A percentile compares a stretch with the other conserved stretches of the same genome.
These are phyloP conservation scores for Danaus chrysippus DNA, from an alignment of 2,888 invertebrate genomes.

Conservation along the genomic window DNA sequence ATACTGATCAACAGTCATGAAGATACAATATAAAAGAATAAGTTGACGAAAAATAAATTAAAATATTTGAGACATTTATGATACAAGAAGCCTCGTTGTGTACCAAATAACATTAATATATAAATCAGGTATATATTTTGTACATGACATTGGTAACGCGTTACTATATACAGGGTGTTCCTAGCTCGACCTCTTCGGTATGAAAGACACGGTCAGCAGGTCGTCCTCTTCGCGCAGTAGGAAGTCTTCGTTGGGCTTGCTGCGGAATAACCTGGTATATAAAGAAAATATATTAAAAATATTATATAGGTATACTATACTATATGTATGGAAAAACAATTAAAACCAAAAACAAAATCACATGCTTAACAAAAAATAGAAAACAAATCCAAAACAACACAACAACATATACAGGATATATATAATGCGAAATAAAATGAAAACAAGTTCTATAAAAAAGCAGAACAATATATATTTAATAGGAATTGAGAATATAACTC, in stretches of 20 bases:
- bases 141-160: too few relatives aligned
- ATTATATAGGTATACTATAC: not conserved
- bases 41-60: too few relatives aligned
- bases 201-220: constrained; percentile 69
- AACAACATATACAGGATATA: not conserved
- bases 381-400: not conserved
- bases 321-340: not conserved
- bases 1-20: too few relatives aligned
- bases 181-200: constrained; percentile 57
- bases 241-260: constrained; percentile 57
- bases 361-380: too few relatives aligned
- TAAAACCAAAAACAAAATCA: too few relatives aligned
- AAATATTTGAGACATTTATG: too few relatives aligned
- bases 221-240: constrained; percentile 71
- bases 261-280: constrained; percentile 58
- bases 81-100: too few relatives aligned
- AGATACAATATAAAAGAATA: too few relatives aligned
- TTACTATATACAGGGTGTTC: constrained; percentile 50
- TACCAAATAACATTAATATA: too few relatives aligned
- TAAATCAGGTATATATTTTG: too few relatives aligned
- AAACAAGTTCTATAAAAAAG: too few relatives aligned
- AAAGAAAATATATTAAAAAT: not conserved
- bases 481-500: constrained; percentile 15
- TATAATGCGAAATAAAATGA: not conserved
- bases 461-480: not conserved